A percentile compares a stretch with the other conserved stretches of the same genome.
Conservation (phyloP, 2,113 vertebrate species). For the Nasalis larvatus region DNA sequence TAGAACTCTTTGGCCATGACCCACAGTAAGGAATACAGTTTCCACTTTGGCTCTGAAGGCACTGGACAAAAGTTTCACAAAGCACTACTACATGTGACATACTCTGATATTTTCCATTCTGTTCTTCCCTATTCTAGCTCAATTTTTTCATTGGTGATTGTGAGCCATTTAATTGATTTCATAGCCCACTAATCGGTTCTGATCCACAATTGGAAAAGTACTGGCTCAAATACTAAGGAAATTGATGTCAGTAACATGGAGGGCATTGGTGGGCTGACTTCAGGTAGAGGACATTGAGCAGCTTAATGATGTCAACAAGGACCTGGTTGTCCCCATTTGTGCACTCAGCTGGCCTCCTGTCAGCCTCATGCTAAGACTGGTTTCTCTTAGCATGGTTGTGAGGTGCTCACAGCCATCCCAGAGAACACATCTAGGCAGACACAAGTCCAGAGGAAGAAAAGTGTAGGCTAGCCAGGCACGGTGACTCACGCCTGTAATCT, state of each 20-base stretch:
- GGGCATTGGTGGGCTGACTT: neutral
- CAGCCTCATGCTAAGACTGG: neutral
- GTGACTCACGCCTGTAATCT: no score
- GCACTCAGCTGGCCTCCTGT: neutral
- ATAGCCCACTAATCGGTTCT: neutral
- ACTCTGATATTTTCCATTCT: neutral
- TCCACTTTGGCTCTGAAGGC: neutral
- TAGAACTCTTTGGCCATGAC: neutral
- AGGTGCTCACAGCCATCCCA: neutral
- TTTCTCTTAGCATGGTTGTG: neutral
- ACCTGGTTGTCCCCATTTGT: neutral
- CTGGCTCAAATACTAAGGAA: neutral
- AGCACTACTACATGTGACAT: neutral
- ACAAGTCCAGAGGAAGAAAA: neutral
- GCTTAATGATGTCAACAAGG: neutral
- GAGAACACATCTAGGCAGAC: neutral
- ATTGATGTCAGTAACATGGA: neutral
- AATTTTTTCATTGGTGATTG: neutral
- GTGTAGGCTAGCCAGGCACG: no score
- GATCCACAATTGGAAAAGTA: neutral
- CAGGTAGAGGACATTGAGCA: neutral
- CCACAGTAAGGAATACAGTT: neutral
- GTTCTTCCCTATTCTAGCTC: neutral
- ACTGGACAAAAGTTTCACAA: neutral
- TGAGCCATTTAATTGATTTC: neutral